These are phyloP conservation scores for Petaurus breviceps DNA, from an alignment of 2,113 vertebrate species.

Conservation along the genomic window DNA sequence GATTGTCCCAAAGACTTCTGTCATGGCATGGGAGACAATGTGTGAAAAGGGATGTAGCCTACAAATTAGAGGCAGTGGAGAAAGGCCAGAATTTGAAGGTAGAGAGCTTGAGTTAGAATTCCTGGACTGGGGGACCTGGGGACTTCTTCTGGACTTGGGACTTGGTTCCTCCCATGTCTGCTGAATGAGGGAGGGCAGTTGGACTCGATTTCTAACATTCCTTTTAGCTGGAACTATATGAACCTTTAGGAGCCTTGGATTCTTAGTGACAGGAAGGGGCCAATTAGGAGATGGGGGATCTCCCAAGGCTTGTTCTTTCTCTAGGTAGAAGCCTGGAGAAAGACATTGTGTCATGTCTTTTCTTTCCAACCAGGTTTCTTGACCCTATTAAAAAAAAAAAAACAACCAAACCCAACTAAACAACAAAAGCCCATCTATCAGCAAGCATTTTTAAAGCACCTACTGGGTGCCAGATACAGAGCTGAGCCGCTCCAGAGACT, in stretches of 20 bases:
- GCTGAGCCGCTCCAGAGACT: slow-evolving; percentile 5
- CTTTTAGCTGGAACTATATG: neutral
- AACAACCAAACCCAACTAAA: neutral
- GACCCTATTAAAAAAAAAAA: neutral
- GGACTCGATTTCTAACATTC: neutral
- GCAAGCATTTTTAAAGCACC: too few species aligned
- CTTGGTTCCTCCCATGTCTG: neutral
- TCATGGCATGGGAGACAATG: neutral
- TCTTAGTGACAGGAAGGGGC: neutral
- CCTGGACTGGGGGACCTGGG: neutral
- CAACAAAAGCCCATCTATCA: neutral
- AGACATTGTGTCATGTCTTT: neutral
- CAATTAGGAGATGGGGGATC: neutral
- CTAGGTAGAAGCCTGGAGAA: slow-evolving; percentile 51
- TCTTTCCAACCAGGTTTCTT: neutral
- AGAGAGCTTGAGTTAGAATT: neutral
- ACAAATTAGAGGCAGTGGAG: neutral
- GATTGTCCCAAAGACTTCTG: neutral
- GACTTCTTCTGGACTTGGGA: neutral
- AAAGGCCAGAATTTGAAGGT: neutral
- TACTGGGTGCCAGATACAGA: neutral
- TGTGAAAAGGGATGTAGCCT: neutral
- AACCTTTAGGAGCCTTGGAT: neutral
- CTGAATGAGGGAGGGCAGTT: neutral
- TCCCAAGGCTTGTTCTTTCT: neutral